phyloP scores from a whole-genome alignment of 2,797 vertebrate species.

The Poecilia picta region DNA sequence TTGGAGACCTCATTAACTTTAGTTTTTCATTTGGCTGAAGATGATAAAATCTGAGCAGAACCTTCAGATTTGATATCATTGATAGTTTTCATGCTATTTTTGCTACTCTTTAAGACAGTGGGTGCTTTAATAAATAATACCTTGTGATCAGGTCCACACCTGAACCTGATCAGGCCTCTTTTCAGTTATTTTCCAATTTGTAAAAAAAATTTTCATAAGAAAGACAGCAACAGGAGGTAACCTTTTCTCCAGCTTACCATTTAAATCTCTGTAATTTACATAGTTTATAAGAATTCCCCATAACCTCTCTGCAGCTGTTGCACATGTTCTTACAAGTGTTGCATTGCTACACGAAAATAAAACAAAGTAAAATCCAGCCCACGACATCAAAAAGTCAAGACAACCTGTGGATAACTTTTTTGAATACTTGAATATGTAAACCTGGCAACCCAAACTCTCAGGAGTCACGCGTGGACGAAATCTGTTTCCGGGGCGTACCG shows the following conservation, averaged over 20 bases:
- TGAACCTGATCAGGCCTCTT: neutral
- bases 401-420: neutral
- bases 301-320: neutral
- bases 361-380: neutral
- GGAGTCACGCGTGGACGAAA: conserved; percentile 57
- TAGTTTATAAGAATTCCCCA: neutral
- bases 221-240: neutral
- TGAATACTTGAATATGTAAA: conserved; percentile 8
- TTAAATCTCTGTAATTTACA: neutral
- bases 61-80: neutral
- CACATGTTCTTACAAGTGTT: neutral
- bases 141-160: neutral
- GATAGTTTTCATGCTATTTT: neutral
- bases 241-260: neutral
- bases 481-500: conserved; percentile 66
- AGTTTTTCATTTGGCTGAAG: neutral
- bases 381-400: neutral
- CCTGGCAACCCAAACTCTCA: conserved; percentile 69
- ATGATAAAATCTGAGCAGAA: neutral
- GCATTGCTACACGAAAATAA: neutral
- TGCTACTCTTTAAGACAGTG: neutral
- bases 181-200: neutral
- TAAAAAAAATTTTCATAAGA: neutral
- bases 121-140: neutral
- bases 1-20: neutral